Base-by-base conservation (phyloP, 2,113 vertebrate genomes). In the Artemisiospiza belli region DNA sequence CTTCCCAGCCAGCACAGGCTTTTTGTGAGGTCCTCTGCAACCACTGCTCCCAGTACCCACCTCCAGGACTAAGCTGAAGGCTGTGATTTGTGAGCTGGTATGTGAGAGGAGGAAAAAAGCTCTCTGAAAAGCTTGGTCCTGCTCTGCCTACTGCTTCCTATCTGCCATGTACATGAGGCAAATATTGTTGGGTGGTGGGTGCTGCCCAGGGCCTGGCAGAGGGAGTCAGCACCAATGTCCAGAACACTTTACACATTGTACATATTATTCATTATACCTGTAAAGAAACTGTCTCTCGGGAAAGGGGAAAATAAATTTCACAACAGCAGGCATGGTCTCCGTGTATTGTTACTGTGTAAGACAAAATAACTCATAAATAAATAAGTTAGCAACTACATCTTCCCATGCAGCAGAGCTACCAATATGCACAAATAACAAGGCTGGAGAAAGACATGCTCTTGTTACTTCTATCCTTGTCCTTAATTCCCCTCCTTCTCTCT, bases 381-480 rank as follows among this genome's bases (percentile, higher is more conserved):
- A n/a, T 35, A 28, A 67, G 43, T 39, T 21, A 67, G 21, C 58
- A 63, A 47, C 8, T 70, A 19, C 33, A 49, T 72, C 19, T 73
- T 76, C 35, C 58, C 27, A 25, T 83, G 76, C 66, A 80, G 61
- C 13, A 82, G 76, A 69, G 24, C 28, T 91, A 58, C 54, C 11
- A 21, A 69, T 62, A 67, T 31, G 6, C 21, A 67, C 28, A 75
- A 80, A 64, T 49, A 78, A 55, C 21, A 78, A 76, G 46, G 30
- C 30, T 90, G 25, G n/a, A 75, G 52, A 89, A 93, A 70, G 54
- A 21, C 31, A 57, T 41, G 24, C 28, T 87, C 21, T 84, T 82
- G 39, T 66, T 87, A 72, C 58, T 84, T 79, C 69, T 87, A 78
- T 72, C 54, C 69, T 89, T 94, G 92, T 87, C 95, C 92, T 96